Evolutionary conservation across 2,797 vertebrate genomes (phyloP).

Genomic region (Setipinna tenuifilis): DNA sequence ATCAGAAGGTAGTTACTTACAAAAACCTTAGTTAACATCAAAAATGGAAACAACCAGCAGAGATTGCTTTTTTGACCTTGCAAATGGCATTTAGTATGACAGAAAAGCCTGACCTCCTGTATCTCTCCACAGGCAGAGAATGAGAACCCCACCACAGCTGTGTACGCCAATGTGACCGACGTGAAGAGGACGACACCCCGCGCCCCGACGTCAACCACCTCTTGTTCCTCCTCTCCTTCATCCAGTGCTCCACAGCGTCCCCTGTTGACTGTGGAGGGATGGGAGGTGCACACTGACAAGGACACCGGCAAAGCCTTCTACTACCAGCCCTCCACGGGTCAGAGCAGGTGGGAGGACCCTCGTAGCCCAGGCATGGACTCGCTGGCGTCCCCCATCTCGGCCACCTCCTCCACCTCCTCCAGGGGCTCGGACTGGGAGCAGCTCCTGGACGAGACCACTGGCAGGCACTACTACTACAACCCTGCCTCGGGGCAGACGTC

Average conservation of each 20-base stretch:
- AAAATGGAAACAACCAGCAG: neutral
- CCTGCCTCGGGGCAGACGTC: constrained; percentile 75
- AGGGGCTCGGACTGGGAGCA: constrained; percentile 75
- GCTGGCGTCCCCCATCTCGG: constrained; percentile 40
- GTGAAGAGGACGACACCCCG: constrained; percentile 58
- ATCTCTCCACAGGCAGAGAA: constrained; percentile 54
- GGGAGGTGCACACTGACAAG: constrained; percentile 84
- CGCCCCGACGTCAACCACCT: constrained; percentile 12
- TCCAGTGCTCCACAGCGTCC: constrained; percentile 55
- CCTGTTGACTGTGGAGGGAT: constrained; percentile 53
- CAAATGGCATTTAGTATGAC: neutral
- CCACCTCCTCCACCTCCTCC: constrained; percentile 52
- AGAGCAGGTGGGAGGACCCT: constrained; percentile 84
- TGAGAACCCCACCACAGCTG: constrained; percentile 44
- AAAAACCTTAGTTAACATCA: neutral
- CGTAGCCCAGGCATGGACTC: constrained; percentile 59
- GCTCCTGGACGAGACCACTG: constrained; percentile 78
- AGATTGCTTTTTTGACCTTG: neutral
- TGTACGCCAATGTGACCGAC: constrained; percentile 84
- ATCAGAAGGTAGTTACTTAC: too few species aligned
- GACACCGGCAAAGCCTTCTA: constrained; percentile 80
- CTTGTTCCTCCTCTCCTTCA: constrained; percentile 9
- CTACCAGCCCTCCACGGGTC: constrained; percentile 77
- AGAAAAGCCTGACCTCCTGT: neutral
- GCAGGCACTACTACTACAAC: constrained; percentile 84